These are phyloP conservation scores for Diarsia brunnea DNA, from an alignment of 2,888 invertebrate genomes.

Conservation along the genomic window DNA sequence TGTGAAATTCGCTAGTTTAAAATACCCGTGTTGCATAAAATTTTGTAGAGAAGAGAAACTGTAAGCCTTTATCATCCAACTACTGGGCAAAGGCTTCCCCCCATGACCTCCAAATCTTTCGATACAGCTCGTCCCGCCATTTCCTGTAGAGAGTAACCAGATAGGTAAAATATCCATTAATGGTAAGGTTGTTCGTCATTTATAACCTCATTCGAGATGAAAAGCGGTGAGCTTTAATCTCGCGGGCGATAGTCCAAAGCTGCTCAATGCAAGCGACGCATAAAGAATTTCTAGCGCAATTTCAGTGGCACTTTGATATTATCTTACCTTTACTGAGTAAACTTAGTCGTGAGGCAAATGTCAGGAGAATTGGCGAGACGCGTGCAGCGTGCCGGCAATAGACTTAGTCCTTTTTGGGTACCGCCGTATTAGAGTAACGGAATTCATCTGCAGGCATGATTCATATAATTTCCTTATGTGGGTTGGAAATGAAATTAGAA, in stretches of 20 bases:
- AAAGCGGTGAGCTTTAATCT: constrained; percentile 23
- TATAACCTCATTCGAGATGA: constrained; percentile 21
- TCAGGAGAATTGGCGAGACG: constrained; percentile 68
- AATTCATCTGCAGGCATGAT: constrained; percentile 26
- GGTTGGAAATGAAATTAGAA: constrained; percentile 24
- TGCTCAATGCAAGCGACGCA: background rate
- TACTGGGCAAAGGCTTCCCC: no score
- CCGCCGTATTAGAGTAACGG: constrained; percentile 32
- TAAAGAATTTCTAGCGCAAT: constrained; percentile 25
- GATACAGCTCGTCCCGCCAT: no score
- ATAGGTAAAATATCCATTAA: background rate
- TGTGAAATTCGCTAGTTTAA: background rate
- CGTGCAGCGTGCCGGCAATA: constrained; percentile 71
- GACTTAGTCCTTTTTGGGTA: constrained; percentile 64
- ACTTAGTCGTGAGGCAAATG: constrained; percentile 69
- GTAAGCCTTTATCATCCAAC: no score
- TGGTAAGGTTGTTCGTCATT: constrained; percentile 2
- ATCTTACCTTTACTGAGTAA: constrained; percentile 56
- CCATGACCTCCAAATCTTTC: no score
- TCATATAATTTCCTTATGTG: constrained; percentile 30
- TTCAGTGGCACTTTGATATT: constrained; percentile 45
- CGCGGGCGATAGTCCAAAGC: constrained; percentile 10
- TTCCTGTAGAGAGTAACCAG: background rate
- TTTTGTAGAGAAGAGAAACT: background rate
- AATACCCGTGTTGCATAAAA: background rate